Conservation (phyloP, 2,797 vertebrate genomes). For the Ammospiza maritima region DNA sequence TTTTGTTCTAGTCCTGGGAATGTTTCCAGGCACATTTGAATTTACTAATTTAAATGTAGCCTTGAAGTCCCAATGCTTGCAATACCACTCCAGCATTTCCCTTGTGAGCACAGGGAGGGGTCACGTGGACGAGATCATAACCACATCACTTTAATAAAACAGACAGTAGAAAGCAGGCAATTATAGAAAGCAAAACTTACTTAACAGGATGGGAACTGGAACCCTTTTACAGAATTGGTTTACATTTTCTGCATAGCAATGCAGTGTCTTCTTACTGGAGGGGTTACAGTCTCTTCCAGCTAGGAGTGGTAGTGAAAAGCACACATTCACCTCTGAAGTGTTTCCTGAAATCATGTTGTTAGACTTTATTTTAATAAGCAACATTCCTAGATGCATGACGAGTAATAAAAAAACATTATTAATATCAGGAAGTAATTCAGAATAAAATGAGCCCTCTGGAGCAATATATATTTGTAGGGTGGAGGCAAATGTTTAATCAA, state of each 20-base stretch:
- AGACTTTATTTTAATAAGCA: neutral
- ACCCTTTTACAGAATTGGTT: neutral
- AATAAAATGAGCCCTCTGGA: slow-evolving; percentile 3
- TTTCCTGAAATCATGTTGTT: neutral
- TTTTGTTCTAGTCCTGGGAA: slow-evolving; percentile 56
- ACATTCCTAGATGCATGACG: neutral
- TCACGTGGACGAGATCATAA: slow-evolving; percentile 5
- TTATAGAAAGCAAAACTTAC: slow-evolving; percentile 39
- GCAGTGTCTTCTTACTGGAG: neutral
- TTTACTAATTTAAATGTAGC: slow-evolving; percentile 60
- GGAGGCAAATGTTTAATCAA: slow-evolving; percentile 9
- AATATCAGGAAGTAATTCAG: slow-evolving; percentile 17
- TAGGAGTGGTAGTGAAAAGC: neutral
- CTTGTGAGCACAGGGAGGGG: slow-evolving; percentile 17
- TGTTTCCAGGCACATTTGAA: slow-evolving; percentile 46
- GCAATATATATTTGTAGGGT: neutral
- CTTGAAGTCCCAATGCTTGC: slow-evolving; percentile 43
- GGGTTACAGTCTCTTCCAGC: neutral
- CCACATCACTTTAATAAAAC: slow-evolving; percentile 28
- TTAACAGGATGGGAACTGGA: slow-evolving; percentile 12
- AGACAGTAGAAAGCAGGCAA: slow-evolving; percentile 30
- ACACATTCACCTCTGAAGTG: neutral
- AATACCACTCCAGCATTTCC: slow-evolving; percentile 17
- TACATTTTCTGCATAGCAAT: slow-evolving; percentile 19
- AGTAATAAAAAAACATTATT: neutral